Conservation (phyloP, 2,113 vertebrate genomes). For the Anguilla japonica region DNA sequence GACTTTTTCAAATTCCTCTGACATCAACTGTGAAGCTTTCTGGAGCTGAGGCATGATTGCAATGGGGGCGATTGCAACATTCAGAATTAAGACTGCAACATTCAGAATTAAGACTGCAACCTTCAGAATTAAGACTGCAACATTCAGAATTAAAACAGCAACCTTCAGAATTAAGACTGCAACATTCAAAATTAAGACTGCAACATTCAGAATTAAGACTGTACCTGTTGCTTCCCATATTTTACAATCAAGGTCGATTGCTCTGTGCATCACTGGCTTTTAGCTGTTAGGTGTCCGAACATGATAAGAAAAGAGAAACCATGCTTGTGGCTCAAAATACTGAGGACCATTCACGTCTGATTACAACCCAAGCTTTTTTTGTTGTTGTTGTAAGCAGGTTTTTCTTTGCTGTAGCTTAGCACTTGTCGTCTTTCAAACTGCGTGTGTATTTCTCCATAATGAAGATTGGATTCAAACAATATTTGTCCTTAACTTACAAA, state of each 20-base stretch:
- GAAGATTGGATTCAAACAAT: too few species aligned
- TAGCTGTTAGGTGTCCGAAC: background rate
- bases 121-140: too few species aligned
- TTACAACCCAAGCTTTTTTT: background rate
- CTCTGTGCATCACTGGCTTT: background rate
- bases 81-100: slow-evolving; percentile 40
- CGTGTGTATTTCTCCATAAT: background rate
- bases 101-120: too few species aligned
- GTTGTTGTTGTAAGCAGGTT: background rate
- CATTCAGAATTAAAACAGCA: too few species aligned
- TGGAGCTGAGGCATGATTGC: slow-evolving; percentile 21
- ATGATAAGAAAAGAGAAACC: background rate
- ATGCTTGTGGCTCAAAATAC: background rate
- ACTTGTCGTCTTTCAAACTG: background rate
- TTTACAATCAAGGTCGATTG: slow-evolving; percentile 1
- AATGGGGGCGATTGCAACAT: background rate
- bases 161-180: too few species aligned
- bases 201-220: slow-evolving; percentile 39
- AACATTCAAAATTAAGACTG: too few species aligned
- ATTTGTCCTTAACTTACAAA: too few species aligned
- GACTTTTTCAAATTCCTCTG: slow-evolving; percentile 33
- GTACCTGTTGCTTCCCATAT: slow-evolving; percentile 57
- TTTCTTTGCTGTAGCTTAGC: background rate
- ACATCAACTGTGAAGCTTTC: background rate
- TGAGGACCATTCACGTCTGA: background rate